Percentiles rank a stretch among this genome's conserved stretches.
Evolutionary conservation across 2,888 invertebrate genomes (phyloP).

Genomic region (Chouioia cunea): DNA sequence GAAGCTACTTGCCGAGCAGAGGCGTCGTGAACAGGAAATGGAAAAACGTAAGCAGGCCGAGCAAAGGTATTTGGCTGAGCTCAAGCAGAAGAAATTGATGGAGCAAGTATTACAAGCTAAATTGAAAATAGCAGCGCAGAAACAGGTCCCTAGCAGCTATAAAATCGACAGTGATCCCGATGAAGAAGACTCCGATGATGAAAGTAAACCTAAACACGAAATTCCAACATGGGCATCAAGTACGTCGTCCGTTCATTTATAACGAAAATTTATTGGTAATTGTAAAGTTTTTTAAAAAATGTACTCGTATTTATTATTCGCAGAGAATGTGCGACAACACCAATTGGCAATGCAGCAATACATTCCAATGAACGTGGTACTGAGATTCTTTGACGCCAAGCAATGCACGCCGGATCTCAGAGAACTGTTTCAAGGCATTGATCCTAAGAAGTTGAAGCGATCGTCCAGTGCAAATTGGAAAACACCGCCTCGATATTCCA

Average conservation of each 20-base stretch:
- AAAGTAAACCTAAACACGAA: conserved; percentile 60
- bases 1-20: conserved; percentile 62
- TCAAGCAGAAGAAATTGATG: conserved; percentile 55
- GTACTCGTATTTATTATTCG: conserved; percentile 49
- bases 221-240: conserved; percentile 64
- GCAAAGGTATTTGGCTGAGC: conserved; percentile 53
- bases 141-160: conserved; percentile 54
- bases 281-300: background rate
- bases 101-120: conserved; percentile 43
- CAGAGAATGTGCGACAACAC: conserved; percentile 68
- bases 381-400: conserved; percentile 72
- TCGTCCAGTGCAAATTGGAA: conserved; percentile 84
- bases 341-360: conserved; percentile 70
- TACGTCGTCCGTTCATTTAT: conserved; percentile 47
- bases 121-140: conserved; percentile 49
- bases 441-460: conserved; percentile 75
- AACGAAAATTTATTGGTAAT: conserved; percentile 20
- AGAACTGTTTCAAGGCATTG: conserved; percentile 78
- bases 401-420: conserved; percentile 75
- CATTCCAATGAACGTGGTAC: conserved; percentile 68
- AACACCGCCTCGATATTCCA: conserved; percentile 77
- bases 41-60: conserved; percentile 60
- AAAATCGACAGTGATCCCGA: conserved; percentile 65
- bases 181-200: conserved; percentile 63
- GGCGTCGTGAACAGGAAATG: conserved; percentile 65